These are phyloP conservation scores for Salmo trutta DNA, from an alignment of 2,797 vertebrate species.

Conservation along the genomic window DNA sequence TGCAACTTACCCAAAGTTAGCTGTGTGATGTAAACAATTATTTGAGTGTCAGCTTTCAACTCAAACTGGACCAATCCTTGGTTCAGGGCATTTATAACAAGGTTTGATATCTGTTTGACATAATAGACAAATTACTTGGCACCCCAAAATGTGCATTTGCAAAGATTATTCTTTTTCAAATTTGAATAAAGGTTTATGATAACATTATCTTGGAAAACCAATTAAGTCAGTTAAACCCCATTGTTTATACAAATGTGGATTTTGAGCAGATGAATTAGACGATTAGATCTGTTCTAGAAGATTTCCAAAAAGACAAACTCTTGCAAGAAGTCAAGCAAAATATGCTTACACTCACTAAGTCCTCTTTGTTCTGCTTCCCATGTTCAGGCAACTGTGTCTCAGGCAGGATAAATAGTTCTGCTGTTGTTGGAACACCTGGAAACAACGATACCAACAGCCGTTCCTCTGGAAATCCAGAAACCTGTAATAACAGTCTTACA, in stretches of 20 bases:
- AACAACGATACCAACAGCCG: slow-evolving; percentile 92
- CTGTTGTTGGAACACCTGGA: slow-evolving; percentile 89
- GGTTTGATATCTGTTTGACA: slow-evolving; percentile 81
- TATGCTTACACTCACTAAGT: slow-evolving; percentile 82
- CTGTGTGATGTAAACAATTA: slow-evolving; percentile 90
- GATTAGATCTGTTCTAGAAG: background rate
- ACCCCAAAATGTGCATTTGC: background rate
- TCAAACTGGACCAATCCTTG: slow-evolving; percentile 95
- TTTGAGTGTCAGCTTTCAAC: slow-evolving; percentile 87
- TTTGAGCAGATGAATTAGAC: background rate
- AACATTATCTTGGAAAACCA: background rate
- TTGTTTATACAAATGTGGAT: background rate
- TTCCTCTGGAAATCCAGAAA: slow-evolving; percentile 83
- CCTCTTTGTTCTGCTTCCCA: slow-evolving; percentile 80
- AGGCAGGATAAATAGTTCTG: slow-evolving; percentile 92
- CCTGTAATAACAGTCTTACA: slow-evolving; percentile 66
- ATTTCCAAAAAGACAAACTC: background rate
- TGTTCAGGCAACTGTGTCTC: slow-evolving; percentile 80
- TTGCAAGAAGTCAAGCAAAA: background rate
- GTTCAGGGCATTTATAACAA: slow-evolving; percentile 87
- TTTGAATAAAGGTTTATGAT: background rate
- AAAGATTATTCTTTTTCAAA: background rate
- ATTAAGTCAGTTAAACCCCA: background rate
- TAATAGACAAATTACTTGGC: background rate
- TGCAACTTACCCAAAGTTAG: slow-evolving; percentile 88